These are phyloP conservation scores for Nibea albiflora DNA, from an alignment of 2,113 vertebrate genomes.

Conservation along the genomic window DNA sequence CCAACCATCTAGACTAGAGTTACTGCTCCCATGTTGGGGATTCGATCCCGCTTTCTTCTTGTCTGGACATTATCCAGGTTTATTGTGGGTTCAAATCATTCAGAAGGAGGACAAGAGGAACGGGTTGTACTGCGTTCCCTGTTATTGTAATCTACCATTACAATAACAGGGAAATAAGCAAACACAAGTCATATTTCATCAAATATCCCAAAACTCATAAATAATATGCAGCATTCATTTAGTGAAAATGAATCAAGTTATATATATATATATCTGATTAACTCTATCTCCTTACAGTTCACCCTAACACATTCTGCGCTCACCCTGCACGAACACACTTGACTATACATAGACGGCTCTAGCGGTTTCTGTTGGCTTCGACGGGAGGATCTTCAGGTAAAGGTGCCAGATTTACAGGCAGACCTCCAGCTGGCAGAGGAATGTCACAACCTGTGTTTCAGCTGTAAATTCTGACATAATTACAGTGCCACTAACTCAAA, in stretches of 20 bases:
- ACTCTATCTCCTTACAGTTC: background rate
- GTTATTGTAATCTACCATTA: too few relatives aligned
- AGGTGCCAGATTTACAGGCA: slow-evolving; percentile 78
- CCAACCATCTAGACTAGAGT: background rate
- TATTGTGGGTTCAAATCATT: background rate
- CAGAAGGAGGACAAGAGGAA: background rate
- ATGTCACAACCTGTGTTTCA: slow-evolving; percentile 83
- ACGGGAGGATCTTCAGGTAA: slow-evolving; percentile 66
- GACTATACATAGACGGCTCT: slow-evolving; percentile 15
- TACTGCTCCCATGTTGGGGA: background rate
- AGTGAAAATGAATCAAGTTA: slow-evolving; percentile 1
- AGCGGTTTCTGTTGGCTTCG: slow-evolving; percentile 23
- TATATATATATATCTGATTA: background rate
- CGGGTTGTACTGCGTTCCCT: background rate
- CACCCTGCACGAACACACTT: slow-evolving; percentile 4
- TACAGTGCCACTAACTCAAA: slow-evolving; percentile 81
- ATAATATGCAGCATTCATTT: background rate
- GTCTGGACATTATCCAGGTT: background rate
- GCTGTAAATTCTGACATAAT: slow-evolving; percentile 82
- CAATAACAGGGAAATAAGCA: background rate
- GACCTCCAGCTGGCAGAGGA: slow-evolving; percentile 83
- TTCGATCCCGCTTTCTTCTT: background rate
- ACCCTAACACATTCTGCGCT: background rate
- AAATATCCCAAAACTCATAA: background rate
- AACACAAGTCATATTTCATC: background rate